phyloP scores from a whole-genome alignment of 1,140 invertebrate genomes.

The Drosophila guanche region DNA sequence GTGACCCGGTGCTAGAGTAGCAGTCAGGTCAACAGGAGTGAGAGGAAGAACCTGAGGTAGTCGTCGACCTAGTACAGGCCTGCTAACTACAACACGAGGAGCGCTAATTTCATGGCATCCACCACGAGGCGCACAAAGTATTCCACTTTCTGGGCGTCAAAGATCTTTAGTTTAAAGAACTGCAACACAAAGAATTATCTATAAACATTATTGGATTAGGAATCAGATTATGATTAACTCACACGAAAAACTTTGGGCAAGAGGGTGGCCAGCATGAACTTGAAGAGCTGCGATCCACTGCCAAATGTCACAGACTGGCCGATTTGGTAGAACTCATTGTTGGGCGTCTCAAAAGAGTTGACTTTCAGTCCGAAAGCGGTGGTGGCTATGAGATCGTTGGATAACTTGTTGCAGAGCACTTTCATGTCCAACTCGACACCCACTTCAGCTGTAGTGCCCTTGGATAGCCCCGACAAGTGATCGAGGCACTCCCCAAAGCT shows the following conservation, averaged over 20 bases:
- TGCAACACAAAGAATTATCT: neutral
- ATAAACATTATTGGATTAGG: too few species aligned
- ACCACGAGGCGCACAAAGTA: conserved; percentile 77
- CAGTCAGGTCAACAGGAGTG: too few species aligned
- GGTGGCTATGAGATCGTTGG: conserved; percentile 85
- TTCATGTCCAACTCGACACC: conserved; percentile 83
- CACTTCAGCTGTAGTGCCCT: conserved; percentile 4
- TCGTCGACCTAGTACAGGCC: too few species aligned
- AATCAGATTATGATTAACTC: neutral
- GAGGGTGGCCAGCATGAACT: conserved; percentile 55
- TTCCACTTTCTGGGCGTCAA: conserved; percentile 55
- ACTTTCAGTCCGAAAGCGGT: conserved; percentile 85
- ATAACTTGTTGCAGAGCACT: conserved; percentile 83
- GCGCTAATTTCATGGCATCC: conserved; percentile 80
- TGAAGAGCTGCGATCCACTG: conserved; percentile 50
- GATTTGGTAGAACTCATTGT: conserved; percentile 84
- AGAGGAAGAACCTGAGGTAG: too few species aligned
- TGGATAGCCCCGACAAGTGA: conserved; percentile 28
- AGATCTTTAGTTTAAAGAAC: conserved; percentile 53
- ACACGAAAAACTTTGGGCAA: conserved; percentile 58
- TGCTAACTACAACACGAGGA: too few species aligned
- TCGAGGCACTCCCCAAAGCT: conserved; percentile 62
- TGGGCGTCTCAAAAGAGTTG: conserved; percentile 83
- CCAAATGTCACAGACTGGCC: conserved; percentile 83
- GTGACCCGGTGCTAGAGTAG: too few species aligned